Base-by-base conservation (phyloP, 2,888 invertebrate genomes). In the Drosophila birchii region DNA sequence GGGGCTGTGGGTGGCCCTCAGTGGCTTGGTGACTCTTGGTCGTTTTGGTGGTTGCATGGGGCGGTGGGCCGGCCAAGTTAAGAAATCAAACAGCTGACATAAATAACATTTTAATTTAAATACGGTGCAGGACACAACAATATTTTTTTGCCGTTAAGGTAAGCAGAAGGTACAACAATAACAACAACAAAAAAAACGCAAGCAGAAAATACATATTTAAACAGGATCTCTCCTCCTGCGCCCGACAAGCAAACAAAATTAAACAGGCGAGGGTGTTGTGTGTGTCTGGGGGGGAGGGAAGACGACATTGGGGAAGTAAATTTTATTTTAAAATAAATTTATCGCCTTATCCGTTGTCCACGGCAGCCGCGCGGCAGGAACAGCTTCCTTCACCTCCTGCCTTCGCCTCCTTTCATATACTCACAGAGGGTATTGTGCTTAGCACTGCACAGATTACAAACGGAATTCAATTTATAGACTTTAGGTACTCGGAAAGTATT, bases 281-380 rank as follows among this genome's bases (percentile, higher is more conserved):
- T 23, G 36, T 36, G 43, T 23, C 5, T 5, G 26, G 26, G 26
- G 26, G 26, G 26, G 26, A 26, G 58, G 45, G 57, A 66, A 59
- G 51, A 44, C 54, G 81, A 74, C 80, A 76, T 76, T 79, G 86
- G 81, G 83, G 76, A 88, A 88, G 82, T 88, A 88, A 86, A 86
- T 86, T 87, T 88, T 87, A 87, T 88, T 87, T 86, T 86, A 88
- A 86, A 86, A 86, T 86, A 86, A 86, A 86, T 86, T 86, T 86
- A 86, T 86, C 86, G 88, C 88, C 88, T 86, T 86, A 88, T 85
- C 86, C 83, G 88, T 86, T 87, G 86, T 87, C 87, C 87, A 86
- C 70, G 82, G 86, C 87, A 86, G 87, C 79, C 58, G 72, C 58
- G 72, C 47, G 70, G 49, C 47, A 49, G 56, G 41, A 51, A 66